A percentile compares a stretch with the other conserved stretches of the same genome.
phyloP scores from a whole-genome alignment of 2,113 vertebrate genomes.

The Sarotherodon lohbergeri region DNA sequence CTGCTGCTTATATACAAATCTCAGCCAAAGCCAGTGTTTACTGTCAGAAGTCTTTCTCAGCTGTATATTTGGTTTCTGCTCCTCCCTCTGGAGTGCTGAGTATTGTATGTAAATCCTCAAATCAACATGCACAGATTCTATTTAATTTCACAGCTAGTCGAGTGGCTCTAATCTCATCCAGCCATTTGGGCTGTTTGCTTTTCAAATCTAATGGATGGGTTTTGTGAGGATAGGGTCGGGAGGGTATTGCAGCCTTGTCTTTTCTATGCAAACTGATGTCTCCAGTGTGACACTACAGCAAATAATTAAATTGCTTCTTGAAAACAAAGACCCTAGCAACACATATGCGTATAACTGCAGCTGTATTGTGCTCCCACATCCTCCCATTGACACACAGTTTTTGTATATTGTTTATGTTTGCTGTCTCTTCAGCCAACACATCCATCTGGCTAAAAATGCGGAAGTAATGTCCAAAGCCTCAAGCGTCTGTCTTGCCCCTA shows the following conservation, averaged over 20 bases:
- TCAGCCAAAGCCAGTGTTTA: conserved; percentile 42
- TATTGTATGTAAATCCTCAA: conserved; percentile 69
- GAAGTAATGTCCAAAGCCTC: not conserved
- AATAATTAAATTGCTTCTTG: conserved; percentile 53
- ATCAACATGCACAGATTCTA: conserved; percentile 68
- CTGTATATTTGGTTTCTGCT: conserved; percentile 43
- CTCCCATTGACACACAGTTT: conserved; percentile 13
- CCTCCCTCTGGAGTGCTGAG: conserved; percentile 23
- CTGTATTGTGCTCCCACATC: conserved; percentile 3
- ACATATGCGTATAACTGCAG: conserved; percentile 18
- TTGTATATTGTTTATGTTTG: not conserved
- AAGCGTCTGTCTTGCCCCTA: not conserved
- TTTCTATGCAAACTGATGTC: conserved; percentile 51
- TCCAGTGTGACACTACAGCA: conserved; percentile 42
- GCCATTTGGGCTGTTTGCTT: conserved; percentile 64
- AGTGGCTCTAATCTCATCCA: conserved; percentile 68
- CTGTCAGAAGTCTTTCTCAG: conserved; percentile 58
- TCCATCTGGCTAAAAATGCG: not conserved
- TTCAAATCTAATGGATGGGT: conserved; percentile 60
- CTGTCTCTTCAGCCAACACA: not conserved
- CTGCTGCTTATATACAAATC: conserved; percentile 21
- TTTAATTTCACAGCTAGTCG: conserved; percentile 74
- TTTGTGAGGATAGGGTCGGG: not conserved
- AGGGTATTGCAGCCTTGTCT: conserved; percentile 33
- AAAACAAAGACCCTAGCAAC: conserved; percentile 36